Evolutionary conservation across 2,888 invertebrate genomes (phyloP), one percentile per base, ranked within the genome.

Genomic region (Xanthia icteritia): DNA sequence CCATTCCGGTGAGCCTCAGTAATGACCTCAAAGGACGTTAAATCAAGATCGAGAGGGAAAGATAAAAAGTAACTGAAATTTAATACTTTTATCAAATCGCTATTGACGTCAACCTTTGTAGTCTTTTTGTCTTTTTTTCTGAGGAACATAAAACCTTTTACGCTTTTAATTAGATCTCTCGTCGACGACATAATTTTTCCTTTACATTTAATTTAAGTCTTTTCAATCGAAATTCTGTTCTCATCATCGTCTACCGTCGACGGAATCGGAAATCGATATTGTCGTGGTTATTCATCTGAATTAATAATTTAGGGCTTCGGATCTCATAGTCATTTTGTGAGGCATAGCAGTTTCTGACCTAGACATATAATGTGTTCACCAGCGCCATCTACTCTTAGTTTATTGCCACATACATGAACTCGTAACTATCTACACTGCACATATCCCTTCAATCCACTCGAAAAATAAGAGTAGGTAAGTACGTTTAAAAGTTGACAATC

Each of bases 1-100:
- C 95, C 94, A 95, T 96, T 95, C 94, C 95, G 94, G 94, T 95
- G 94, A 95, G 95, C 95, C 95, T 94, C 94, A 93, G 95, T 95
- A 95, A 96, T 95, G 95, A 96, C 95, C 95, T 95, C 94, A 94
- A 95, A 95, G 94, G 93, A 94, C 95, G 94, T 95, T 95, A 96
- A 96, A 96, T 96, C 96, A 95, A 95, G 96, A 96, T 95, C 94
- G 94, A 94, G 91, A 94, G 92, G 91, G 91, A 92, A 91, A 93
- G 94, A 95, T 94, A 95, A 95, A 93, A 95, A 94, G 94, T 94
- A 94, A 95, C 94, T 94, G 93, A 94, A 95, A 94, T 94, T 94
- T 94, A 94, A 94, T 94, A 94, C 93, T 94, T 94, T 94, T 94
- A 94, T 93, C 94, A 94, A 95, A 94, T 94, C 92, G 90, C 90